These are phyloP conservation scores for Leptopilina myrica DNA, from an alignment of 2,888 invertebrate species.

Conservation along the genomic window DNA sequence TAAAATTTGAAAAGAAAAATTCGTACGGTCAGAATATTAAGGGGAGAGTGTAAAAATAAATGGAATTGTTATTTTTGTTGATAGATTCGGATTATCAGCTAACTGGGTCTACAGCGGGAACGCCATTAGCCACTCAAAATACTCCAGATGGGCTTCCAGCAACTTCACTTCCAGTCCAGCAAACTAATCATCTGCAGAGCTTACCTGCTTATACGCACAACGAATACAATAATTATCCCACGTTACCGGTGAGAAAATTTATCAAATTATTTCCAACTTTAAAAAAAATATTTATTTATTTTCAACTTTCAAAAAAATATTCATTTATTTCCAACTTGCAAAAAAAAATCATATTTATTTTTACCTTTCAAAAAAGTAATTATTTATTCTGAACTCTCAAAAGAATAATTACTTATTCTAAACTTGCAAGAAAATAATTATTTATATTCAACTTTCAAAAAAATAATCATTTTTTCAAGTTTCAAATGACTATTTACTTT, in stretches of 20 bases:
- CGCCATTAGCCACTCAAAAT: conserved; percentile 79
- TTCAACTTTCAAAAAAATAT: background rate
- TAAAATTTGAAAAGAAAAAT: background rate
- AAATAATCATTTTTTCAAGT: background rate
- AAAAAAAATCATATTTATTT: too few relatives aligned
- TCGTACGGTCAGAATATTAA: background rate
- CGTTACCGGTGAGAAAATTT: conserved; percentile 70
- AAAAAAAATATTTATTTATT: background rate
- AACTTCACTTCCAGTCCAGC: conserved; percentile 69
- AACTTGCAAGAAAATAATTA: too few relatives aligned
- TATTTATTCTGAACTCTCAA: too few relatives aligned
- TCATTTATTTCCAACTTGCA: too few relatives aligned
- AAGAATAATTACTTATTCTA: too few relatives aligned
- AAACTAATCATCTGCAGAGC: conserved; percentile 72
- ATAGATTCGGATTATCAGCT: conserved; percentile 85
- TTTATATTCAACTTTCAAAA: too few relatives aligned
- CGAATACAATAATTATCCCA: conserved; percentile 75
- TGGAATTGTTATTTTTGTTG: conserved; percentile 47
- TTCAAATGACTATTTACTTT: background rate
- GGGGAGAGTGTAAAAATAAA: background rate
- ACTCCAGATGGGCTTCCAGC: conserved; percentile 73
- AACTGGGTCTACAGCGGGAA: conserved; percentile 82
- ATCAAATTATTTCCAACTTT: background rate
- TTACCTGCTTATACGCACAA: conserved; percentile 69
- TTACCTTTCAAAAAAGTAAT: too few relatives aligned